Conservation (phyloP, 2,113 vertebrate species). For the Motacilla tschutschensis region DNA sequence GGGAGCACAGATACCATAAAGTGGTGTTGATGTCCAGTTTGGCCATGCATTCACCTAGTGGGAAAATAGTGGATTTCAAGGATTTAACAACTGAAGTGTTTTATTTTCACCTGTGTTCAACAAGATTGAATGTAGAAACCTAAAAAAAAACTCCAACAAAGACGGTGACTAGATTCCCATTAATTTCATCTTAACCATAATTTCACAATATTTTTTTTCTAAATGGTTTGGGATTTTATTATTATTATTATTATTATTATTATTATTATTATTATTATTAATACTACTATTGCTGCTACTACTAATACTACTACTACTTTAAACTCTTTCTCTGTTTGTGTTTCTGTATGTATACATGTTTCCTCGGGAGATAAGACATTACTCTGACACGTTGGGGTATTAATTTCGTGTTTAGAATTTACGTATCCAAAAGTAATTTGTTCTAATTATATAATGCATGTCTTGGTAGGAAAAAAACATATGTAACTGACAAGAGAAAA, state of each 20-base stretch:
- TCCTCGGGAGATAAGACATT: background rate
- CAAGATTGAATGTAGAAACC: background rate
- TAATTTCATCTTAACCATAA: background rate
- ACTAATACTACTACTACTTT: background rate
- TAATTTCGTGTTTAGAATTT: background rate
- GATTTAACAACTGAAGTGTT: background rate
- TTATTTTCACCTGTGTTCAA: background rate
- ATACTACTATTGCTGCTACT: background rate
- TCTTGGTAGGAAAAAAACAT: background rate
- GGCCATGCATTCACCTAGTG: background rate
- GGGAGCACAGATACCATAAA: background rate
- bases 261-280: background rate
- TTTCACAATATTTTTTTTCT: background rate
- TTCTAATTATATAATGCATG: conserved; percentile 10
- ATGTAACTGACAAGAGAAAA: background rate
- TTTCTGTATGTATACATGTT: background rate
- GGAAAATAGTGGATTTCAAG: background rate
- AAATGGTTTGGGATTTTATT: background rate
- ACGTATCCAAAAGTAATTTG: background rate
- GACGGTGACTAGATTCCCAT: background rate
- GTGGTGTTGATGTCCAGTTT: background rate
- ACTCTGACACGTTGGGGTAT: background rate
- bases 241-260: background rate
- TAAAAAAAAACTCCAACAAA: background rate
- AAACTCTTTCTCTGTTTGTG: background rate